Percentiles rank a stretch among this genome's conserved stretches.
phyloP scores from a whole-genome alignment of 2,113 vertebrate genomes.

The Caranx ignobilis region DNA sequence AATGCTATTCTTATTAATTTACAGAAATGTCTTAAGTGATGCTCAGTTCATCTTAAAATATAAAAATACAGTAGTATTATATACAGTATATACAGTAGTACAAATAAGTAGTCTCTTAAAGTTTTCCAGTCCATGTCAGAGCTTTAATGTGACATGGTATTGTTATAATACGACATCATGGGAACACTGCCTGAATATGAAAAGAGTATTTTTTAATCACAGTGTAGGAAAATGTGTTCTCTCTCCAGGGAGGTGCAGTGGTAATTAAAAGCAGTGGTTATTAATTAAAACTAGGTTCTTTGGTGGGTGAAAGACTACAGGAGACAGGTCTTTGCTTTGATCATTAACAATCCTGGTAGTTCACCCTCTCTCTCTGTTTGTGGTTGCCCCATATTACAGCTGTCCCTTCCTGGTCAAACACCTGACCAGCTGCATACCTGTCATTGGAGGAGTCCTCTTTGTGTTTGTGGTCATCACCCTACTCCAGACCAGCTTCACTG shows the following conservation, averaged over 20 bases:
- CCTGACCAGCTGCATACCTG: conserved; percentile 91
- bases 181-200: background rate
- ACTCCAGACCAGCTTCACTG: conserved; percentile 94
- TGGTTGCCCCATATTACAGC: conserved; percentile 73
- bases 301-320: conserved; percentile 13
- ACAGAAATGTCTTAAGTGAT: too few relatives aligned
- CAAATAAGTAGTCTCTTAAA: background rate
- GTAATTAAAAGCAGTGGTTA: conserved; percentile 53
- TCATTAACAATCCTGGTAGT: background rate
- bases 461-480: conserved; percentile 93
- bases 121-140: background rate
- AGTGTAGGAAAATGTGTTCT: conserved; percentile 31
- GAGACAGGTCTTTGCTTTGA: background rate
- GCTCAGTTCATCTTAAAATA: background rate
- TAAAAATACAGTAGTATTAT: background rate
- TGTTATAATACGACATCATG: background rate
- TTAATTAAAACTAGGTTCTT: conserved; percentile 56
- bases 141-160: background rate
- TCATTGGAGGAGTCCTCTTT: conserved; percentile 91
- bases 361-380: conserved; percentile 27
- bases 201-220: background rate
- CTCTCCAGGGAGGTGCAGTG: conserved; percentile 33
- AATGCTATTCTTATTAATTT: background rate
- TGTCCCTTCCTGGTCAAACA: conserved; percentile 92
- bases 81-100: too few relatives aligned